Evolutionary conservation across 1,140 invertebrate genomes (phyloP), one percentile per base, ranked within the genome.

Genomic region (Aphidius ervi): DNA sequence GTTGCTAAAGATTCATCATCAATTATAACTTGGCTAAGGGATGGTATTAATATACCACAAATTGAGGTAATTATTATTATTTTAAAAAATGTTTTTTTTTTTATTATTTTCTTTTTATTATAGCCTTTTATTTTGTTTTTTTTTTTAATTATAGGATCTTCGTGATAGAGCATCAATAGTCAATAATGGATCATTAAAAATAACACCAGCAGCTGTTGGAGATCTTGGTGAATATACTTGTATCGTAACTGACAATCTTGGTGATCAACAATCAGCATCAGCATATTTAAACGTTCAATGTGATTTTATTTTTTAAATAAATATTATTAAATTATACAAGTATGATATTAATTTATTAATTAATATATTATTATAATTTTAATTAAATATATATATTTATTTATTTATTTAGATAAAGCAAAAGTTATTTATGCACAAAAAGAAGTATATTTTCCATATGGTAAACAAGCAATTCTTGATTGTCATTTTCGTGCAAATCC

Each of bases 211-310:
- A 4, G 78, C 84, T 57, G 89, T 92, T 81, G 85, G 87, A 41
- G 95, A 98, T 74, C 85, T 88, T 62, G 95, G 95, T 40, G 87
- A 90, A 76, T 98, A 95, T 78, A 88, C 87, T 58, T 98, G 96
- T 74, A 86, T 89, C 68, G 92, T 95, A 58, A 87, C 84, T 49
- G 93, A 91, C 68, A 84, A 84, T 8, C 86, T 89, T 47, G 93
- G 91, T 9, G 87, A 90, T 66, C 84, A 87, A 60, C 93, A 96
- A 76, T 88, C 86, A 67, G 94, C 93, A 41, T 86, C 85, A 57
- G 95, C 94, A 52, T 95, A 88, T 80, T 86, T 98, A 53, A 94
- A 97, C 77, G 93, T 98, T 64, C 93, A 95, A 83, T 98, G 95
- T 97, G 79, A 88, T 87, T 83, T 58, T 46, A 9, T 42, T 39